Evolutionary conservation across 2,797 vertebrate species (phyloP).

Genomic region (Ara ararauna): DNA sequence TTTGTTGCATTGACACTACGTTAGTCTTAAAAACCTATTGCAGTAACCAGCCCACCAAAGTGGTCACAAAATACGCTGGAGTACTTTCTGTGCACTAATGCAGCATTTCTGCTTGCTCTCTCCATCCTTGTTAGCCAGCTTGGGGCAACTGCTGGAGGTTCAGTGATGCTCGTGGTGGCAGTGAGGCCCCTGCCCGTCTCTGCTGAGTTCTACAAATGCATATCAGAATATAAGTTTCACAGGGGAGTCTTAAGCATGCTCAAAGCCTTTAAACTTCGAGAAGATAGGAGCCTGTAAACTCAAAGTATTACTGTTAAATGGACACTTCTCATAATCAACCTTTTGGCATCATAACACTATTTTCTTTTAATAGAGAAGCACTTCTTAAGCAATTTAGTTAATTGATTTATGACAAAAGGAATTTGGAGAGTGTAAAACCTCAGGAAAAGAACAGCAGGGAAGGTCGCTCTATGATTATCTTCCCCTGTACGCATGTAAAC

Average conservation of each 20-base stretch:
- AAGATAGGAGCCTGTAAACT: background rate
- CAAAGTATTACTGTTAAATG: background rate
- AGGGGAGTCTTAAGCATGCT: background rate
- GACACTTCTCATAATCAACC: background rate
- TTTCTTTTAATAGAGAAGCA: conserved; percentile 41
- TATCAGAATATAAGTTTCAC: background rate
- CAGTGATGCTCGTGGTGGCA: background rate
- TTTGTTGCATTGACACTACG: background rate
- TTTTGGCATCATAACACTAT: background rate
- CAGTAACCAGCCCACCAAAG: background rate
- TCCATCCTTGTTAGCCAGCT: background rate
- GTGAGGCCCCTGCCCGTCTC: background rate
- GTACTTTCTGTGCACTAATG: background rate
- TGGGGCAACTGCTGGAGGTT: background rate
- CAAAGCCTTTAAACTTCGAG: background rate
- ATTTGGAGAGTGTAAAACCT: conserved; percentile 41
- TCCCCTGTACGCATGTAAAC: background rate
- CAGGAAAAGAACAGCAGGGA: conserved; percentile 59
- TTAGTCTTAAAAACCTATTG: background rate
- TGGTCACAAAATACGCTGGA: fast-evolving
- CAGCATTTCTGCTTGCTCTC: background rate
- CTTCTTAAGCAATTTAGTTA: conserved; percentile 60
- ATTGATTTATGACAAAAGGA: conserved; percentile 46
- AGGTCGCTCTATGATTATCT: conserved; percentile 50
- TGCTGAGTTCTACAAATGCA: background rate